These are phyloP conservation scores for Drosophila maculinotata DNA, from an alignment of 2,888 invertebrate species.

Conservation along the genomic window DNA sequence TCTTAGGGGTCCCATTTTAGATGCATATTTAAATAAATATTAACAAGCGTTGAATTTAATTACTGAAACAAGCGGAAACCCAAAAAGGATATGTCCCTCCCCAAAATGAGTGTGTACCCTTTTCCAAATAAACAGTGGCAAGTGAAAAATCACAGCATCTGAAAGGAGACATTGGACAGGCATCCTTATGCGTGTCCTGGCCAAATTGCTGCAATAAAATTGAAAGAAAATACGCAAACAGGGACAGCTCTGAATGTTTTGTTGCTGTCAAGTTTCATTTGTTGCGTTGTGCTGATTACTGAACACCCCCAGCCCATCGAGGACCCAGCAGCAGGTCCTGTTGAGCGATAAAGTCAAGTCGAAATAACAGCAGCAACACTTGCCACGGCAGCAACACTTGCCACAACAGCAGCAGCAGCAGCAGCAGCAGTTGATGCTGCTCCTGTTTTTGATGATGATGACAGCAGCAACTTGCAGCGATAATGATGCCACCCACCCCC, in stretches of 20 bases:
- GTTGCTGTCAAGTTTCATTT: constrained; percentile 68
- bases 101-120: no score
- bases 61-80: constrained; percentile 32
- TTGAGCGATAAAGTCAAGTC: constrained; percentile 61
- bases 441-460: constrained; percentile 75
- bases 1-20: constrained; percentile 4
- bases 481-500: constrained; percentile 48
- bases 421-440: no score
- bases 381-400: constrained; percentile 38
- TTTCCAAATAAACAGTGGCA: constrained; percentile 16
- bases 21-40: constrained; percentile 45
- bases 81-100: constrained; percentile 1
- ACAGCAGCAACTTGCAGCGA: constrained; percentile 58
- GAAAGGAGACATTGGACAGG: constrained; percentile 30
- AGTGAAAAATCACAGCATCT: constrained; percentile 18
- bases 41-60: constrained; percentile 65
- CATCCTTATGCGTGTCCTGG: constrained; percentile 19
- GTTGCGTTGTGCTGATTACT: constrained; percentile 57
- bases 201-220: constrained; percentile 59
- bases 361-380: constrained; percentile 64
- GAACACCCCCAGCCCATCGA: background rate
- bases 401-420: constrained; percentile 14
- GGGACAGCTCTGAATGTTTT: constrained; percentile 41
- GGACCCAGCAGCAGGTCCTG: constrained; percentile 27
- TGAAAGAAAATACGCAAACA: constrained; percentile 34